Conservation (phyloP, 2,797 vertebrate species). For the Crenichthys baileyi region DNA sequence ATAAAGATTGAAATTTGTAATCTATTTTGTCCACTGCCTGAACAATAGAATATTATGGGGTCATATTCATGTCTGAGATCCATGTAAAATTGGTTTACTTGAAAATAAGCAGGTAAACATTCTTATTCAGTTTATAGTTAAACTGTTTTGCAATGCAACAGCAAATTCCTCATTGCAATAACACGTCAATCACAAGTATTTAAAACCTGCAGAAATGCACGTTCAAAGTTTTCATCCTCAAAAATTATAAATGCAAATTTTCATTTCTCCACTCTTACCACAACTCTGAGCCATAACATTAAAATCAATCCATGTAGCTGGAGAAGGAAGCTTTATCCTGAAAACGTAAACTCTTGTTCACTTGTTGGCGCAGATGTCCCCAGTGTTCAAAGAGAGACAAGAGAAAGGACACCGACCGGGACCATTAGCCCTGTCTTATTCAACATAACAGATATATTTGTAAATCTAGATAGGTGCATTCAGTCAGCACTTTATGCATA, state of each 20-base stretch:
- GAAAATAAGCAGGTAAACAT: not conserved
- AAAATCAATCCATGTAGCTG: not conserved
- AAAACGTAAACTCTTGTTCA: constrained; percentile 6
- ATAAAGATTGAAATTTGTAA: not conserved
- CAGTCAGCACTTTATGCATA: too few relatives aligned
- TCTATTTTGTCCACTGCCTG: not conserved
- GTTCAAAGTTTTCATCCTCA: not conserved
- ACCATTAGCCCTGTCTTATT: too few relatives aligned
- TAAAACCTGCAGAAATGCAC: too few relatives aligned
- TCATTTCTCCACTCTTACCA: not conserved
- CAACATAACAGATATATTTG: too few relatives aligned
- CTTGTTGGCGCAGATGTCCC: constrained; percentile 30
- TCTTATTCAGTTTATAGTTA: too few relatives aligned
- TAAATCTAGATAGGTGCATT: too few relatives aligned
- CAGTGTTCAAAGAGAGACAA: accelerated
- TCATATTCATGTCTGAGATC: not conserved
- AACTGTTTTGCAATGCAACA: too few relatives aligned
- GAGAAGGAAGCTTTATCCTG: not conserved
- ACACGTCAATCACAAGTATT: too few relatives aligned
- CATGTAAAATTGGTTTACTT: not conserved
- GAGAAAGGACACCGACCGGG: too few relatives aligned
- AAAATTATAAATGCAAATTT: not conserved
- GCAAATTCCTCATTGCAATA: too few relatives aligned
- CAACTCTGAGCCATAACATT: not conserved
- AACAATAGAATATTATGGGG: not conserved